phyloP scores from a whole-genome alignment of 2,888 invertebrate genomes.

The Acronicta aceris region DNA sequence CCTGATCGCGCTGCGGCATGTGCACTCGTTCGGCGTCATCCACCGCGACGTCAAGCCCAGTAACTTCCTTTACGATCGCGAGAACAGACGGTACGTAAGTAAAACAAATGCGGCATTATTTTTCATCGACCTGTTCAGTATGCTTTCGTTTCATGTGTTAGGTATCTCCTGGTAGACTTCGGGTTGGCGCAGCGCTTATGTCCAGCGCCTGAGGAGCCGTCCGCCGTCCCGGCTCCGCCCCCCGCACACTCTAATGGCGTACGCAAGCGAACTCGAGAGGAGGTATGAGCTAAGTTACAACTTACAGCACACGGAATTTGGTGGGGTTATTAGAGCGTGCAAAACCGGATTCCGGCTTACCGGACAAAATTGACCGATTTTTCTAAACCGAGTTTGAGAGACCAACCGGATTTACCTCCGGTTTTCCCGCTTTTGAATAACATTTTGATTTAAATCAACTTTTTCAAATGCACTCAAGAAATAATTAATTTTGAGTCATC shows the following conservation, averaged over 20 bases:
- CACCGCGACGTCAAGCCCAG: conserved; percentile 97
- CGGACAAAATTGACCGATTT: too few species aligned
- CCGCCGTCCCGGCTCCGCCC: conserved; percentile 88
- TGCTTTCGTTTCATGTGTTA: conserved; percentile 59
- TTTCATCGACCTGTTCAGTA: too few species aligned
- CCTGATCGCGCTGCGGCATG: conserved; percentile 93
- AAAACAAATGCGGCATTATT: not conserved
- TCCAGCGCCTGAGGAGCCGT: conserved; percentile 52
- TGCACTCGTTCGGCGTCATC: conserved; percentile 95
- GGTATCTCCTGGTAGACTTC: conserved; percentile 96
- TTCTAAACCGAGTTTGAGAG: too few species aligned
- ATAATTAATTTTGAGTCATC: too few species aligned
- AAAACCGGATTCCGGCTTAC: too few species aligned
- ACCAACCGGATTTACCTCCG: too few species aligned
- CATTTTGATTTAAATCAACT: too few species aligned
- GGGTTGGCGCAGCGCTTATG: conserved; percentile 93
- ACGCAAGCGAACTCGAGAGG: conserved; percentile 68
- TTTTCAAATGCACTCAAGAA: too few species aligned
- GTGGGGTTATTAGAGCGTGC: too few species aligned
- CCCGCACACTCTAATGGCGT: conserved; percentile 50
- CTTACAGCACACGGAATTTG: too few species aligned
- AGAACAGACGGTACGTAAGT: conserved; percentile 87
- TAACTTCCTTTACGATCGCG: conserved; percentile 96
- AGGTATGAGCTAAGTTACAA: conserved; percentile 50
- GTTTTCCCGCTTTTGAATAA: too few species aligned